Evolutionary conservation across 2,888 invertebrate genomes (phyloP).

Genomic region (Steromphala cineraria): DNA sequence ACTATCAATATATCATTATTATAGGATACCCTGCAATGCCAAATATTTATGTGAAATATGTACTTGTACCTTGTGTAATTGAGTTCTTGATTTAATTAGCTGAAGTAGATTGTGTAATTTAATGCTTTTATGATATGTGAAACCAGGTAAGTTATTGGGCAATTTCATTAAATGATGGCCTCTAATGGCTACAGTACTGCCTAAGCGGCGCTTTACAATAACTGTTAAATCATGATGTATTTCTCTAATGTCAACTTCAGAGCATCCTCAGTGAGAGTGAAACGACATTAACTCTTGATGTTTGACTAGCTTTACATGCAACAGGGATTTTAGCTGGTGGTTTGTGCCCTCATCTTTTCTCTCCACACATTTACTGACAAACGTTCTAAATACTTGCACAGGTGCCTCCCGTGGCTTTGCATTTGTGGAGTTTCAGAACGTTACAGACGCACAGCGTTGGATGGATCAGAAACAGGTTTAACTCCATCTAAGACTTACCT

Average conservation of each 20-base stretch:
- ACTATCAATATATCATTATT: too few species aligned
- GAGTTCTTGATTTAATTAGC: too few species aligned
- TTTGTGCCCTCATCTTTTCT: constrained; percentile 7
- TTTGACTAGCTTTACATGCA: not conserved
- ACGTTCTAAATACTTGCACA: constrained; percentile 71
- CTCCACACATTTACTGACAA: constrained; percentile 9
- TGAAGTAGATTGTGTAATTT: too few species aligned
- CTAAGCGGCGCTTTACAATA: too few species aligned
- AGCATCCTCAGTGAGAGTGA: constrained; percentile 2
- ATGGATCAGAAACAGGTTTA: constrained; percentile 92
- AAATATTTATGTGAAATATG: too few species aligned
- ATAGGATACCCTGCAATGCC: too few species aligned
- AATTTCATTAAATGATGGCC: too few species aligned
- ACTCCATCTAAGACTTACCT: constrained; percentile 25
- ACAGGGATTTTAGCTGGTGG: constrained; percentile 4
- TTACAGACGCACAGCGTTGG: constrained; percentile 91
- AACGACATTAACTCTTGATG: not conserved
- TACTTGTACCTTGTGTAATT: too few species aligned
- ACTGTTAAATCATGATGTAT: too few species aligned
- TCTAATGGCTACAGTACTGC: too few species aligned
- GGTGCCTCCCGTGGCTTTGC: constrained; percentile 92
- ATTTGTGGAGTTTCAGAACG: constrained; percentile 94
- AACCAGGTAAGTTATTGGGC: too few species aligned
- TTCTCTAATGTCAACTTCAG: not conserved
- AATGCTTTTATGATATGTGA: too few species aligned